Evolutionary conservation across 2,113 vertebrate species (phyloP), one percentile per base, ranked within the genome.

Genomic region (Campylomormyrus tamandua): DNA sequence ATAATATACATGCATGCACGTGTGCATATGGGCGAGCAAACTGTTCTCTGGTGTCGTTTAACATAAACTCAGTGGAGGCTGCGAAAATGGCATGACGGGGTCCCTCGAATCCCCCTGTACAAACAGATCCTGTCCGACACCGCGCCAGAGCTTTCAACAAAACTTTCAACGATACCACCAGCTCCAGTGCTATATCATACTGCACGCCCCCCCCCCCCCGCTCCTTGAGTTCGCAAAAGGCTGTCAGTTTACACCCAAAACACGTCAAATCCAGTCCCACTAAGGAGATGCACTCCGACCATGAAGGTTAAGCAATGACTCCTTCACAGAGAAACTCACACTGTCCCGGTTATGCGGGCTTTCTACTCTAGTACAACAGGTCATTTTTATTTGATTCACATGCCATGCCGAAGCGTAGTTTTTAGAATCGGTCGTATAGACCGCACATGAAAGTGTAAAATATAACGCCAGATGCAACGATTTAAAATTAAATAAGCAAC

Each of bases 191-290:
- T 39, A 42, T 80, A 42, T 77, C 39, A 39, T 39, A 39, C n/a
- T 39, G 74, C 74, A 11, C 13, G 3, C 74, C 70, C 74, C 31
- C 31, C 31, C 31, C 31, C 31, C 74, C 15, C 74, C 74, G 39
- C 39, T 5, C 15, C 35, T 15, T 17, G 8, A 66, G 13, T 35
- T 77, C 70, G 15, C 70, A 80, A 21, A 49, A 74, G 39, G 62
- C 87, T 88, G 88, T n/a, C 74, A 83, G 74, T 89, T 49, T 50
- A 10, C 70, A 83, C 35, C 42, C 31, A 53, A 49, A 39, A 83
- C 46, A 88, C 15, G 42, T 52, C 85, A 62, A 42, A 62, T 17
- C 35, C 24, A 83, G 35, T 39, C 70, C 70, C 24, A 89, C 74
- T 39, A 39, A 77, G 70, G 74, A 80, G 15, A 49, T 88, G 45